phyloP scores from a whole-genome alignment of 1,140 invertebrate species.

The Tenebrio molitor region DNA sequence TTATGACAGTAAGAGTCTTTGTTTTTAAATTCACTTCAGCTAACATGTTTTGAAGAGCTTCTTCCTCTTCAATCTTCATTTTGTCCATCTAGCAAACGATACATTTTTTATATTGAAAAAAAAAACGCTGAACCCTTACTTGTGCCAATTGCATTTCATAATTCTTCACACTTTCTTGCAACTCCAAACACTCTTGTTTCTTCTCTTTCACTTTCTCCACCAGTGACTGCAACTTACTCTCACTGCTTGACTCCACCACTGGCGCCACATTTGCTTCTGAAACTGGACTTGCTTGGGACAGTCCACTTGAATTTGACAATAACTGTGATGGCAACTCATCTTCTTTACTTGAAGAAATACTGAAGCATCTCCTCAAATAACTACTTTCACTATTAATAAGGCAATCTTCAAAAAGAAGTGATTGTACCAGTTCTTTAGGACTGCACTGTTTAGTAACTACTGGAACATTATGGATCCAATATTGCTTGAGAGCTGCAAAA shows the following conservation, averaged over 20 bases:
- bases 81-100: slow-evolving; percentile 53
- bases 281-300: too few species aligned
- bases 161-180: slow-evolving; percentile 65
- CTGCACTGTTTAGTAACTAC: slow-evolving; percentile 70
- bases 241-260: background rate
- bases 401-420: slow-evolving; percentile 64
- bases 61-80: slow-evolving; percentile 66
- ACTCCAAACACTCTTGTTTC: slow-evolving; percentile 64
- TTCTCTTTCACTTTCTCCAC: slow-evolving; percentile 51
- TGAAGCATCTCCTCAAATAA: slow-evolving; percentile 36
- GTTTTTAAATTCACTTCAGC: slow-evolving; percentile 71
- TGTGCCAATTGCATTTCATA: slow-evolving; percentile 64
- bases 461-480: slow-evolving; percentile 68
- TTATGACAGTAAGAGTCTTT: slow-evolving; percentile 74
- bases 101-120: slow-evolving; percentile 31
- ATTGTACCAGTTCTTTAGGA: slow-evolving; percentile 68
- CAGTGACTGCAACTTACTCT: slow-evolving; percentile 45
- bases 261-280: too few species aligned
- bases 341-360: slow-evolving; percentile 24
- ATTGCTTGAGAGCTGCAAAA: slow-evolving; percentile 66
- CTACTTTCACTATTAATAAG: slow-evolving; percentile 47
- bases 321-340: background rate
- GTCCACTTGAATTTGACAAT: slow-evolving; percentile 16
- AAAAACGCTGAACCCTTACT: slow-evolving; percentile 48
- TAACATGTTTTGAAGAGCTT: slow-evolving; percentile 65